These are phyloP conservation scores for Coenonympha glycerion DNA, from an alignment of 2,888 invertebrate genomes.

Conservation along the genomic window DNA sequence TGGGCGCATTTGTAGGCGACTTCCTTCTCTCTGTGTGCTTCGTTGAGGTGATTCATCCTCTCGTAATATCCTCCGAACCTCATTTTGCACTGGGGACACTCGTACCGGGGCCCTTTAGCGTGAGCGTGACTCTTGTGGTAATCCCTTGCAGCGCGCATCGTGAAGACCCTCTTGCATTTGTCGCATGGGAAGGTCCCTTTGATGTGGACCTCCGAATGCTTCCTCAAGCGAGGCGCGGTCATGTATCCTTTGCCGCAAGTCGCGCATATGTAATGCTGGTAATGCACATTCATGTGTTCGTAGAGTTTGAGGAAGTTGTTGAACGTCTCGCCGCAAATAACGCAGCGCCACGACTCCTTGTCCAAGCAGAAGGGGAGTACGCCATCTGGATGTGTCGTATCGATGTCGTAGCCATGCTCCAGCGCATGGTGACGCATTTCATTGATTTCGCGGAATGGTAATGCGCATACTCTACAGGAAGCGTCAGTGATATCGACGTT, in stretches of 20 bases:
- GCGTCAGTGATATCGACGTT: constrained; percentile 59
- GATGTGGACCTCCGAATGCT: constrained; percentile 62
- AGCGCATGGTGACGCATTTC: constrained; percentile 54
- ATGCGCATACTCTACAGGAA: constrained; percentile 47
- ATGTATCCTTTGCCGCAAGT: constrained; percentile 67
- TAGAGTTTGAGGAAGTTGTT: constrained; percentile 65
- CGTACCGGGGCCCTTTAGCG: constrained; percentile 56
- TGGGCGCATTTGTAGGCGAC: constrained; percentile 55
- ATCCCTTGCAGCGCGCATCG: constrained; percentile 57
- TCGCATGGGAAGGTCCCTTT: constrained; percentile 61
- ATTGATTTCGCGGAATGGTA: constrained; percentile 39
- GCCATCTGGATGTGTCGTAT: constrained; percentile 56
- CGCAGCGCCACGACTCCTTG: constrained; percentile 59
- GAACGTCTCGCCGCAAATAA: constrained; percentile 53
- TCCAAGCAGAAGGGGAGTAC: constrained; percentile 57
- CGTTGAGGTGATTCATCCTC: constrained; percentile 60
- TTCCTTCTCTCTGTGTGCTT: constrained; percentile 54
- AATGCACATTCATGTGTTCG: constrained; percentile 66
- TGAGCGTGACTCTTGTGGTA: constrained; percentile 58
- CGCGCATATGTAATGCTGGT: constrained; percentile 65
- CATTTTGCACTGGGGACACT: constrained; percentile 60
- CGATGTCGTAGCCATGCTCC: constrained; percentile 50
- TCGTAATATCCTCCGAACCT: constrained; percentile 61
- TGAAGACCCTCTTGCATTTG: constrained; percentile 53
- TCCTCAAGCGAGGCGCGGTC: constrained; percentile 60